Base-by-base conservation (phyloP, 1,140 invertebrate species). In the Scaptomyza hsui region DNA sequence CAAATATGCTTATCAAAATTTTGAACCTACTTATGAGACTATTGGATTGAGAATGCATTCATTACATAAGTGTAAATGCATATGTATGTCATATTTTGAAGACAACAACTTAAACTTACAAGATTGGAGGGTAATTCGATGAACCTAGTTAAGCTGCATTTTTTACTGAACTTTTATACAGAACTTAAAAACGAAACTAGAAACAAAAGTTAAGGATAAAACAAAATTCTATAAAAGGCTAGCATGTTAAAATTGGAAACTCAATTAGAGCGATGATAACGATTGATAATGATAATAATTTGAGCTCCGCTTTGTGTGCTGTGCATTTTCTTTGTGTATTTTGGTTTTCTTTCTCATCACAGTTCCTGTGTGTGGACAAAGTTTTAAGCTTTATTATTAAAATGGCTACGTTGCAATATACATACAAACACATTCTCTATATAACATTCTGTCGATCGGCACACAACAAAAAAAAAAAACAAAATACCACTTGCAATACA, bases 121-220 rank as follows among this genome's bases (percentile, higher is more conserved):
- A 59, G 63, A 69, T 85, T 71, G 81, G 72, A 81, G 73, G 37
- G 32, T 42, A 80, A 85, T 73, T 89, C 52, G 79, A 67, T 62
- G 63, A 71, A 86, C 55, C 80, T 89, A 89, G 86, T 88, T 89
- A 89, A 89, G 86, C 75, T 78, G 82, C 86, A 89, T 89, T 89
- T 89, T 89, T 89, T 89, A 89, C 86, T 89, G 86, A 89, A 89
- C 81, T 89, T 89, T 89, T 89, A 86, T 88, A 88, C 83, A 78
- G 75, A 88, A 76, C 71, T 52, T 71, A 42, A 56, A 45, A 60
- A 75, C 24, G 42, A 44, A 10, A 63, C n/a, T n/a, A n/a, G 29
- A 44, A 7, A 70, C 44, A 24, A 37, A 70, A 73, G n/a, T 47
- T 26, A 44, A 32, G 45, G 61, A 21, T 35, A 16, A 6, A 39